These are phyloP conservation scores for Hippocampus zosterae DNA, from an alignment of 2,113 vertebrate species.

Conservation along the genomic window DNA sequence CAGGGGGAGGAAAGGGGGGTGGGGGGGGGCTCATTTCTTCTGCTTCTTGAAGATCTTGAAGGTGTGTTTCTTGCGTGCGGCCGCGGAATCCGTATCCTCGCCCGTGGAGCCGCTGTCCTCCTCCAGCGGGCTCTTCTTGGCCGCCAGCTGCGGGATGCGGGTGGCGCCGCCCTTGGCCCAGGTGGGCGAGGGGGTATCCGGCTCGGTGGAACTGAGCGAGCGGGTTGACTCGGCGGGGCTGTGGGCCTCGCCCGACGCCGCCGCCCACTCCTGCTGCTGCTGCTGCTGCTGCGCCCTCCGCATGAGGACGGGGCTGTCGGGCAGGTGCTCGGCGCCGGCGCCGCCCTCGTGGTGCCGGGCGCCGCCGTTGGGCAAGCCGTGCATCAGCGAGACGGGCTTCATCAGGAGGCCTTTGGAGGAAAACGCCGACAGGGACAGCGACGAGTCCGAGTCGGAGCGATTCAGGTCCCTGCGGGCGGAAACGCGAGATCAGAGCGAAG, in stretches of 20 bases:
- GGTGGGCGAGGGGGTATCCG: slow-evolving; percentile 84
- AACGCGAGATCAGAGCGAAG: slow-evolving; percentile 17
- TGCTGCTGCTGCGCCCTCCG: slow-evolving; percentile 76
- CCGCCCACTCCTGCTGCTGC: slow-evolving; percentile 78
- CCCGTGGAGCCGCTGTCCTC: slow-evolving; percentile 90
- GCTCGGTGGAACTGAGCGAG: slow-evolving; percentile 91
- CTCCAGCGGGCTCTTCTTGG: slow-evolving; percentile 86
- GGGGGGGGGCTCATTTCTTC: slow-evolving; percentile 77
- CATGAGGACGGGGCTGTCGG: slow-evolving; percentile 81
- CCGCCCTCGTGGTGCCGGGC: slow-evolving; percentile 69
- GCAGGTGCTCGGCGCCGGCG: slow-evolving; percentile 55
- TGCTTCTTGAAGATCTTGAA: slow-evolving; percentile 99
- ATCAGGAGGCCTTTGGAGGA: slow-evolving; percentile 73
- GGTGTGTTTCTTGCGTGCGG: slow-evolving; percentile 91
- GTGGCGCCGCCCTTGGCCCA: slow-evolving; percentile 61
- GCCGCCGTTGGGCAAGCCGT: slow-evolving; percentile 75
- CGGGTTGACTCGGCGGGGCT: slow-evolving; percentile 83
- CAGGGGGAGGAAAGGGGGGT: slow-evolving; percentile 26
- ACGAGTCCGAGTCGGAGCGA: slow-evolving; percentile 92
- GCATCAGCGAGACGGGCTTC: slow-evolving; percentile 77
- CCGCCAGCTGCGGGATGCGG: slow-evolving; percentile 89
- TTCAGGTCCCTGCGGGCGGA: slow-evolving; percentile 81
- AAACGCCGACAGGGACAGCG: slow-evolving; percentile 81
- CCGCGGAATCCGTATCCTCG: slow-evolving; percentile 87
- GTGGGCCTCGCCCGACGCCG: slow-evolving; percentile 84